Evolutionary conservation across 2,888 invertebrate genomes (phyloP).

Genomic region (Pseudoips prasinana): DNA sequence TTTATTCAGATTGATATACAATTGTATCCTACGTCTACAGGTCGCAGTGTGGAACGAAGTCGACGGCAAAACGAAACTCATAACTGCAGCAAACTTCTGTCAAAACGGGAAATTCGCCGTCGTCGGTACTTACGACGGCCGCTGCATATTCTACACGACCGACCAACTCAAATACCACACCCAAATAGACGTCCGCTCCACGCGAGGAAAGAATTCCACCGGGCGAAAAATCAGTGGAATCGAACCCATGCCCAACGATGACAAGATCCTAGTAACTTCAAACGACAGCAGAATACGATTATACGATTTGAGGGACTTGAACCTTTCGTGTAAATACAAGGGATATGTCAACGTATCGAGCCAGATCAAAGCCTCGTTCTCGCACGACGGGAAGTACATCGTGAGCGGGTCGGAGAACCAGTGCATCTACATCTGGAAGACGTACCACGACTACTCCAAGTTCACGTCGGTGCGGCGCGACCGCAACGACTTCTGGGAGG

Average conservation of each 20-base stretch:
- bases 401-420: slow-evolving; percentile 98
- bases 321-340: slow-evolving; percentile 97
- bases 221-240: slow-evolving; percentile 98
- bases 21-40: too few species aligned
- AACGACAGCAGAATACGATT: slow-evolving; percentile 98
- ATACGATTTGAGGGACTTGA: slow-evolving; percentile 97
- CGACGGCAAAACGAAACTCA: slow-evolving; percentile 95
- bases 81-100: slow-evolving; percentile 98
- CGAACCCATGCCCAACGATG: slow-evolving; percentile 97
- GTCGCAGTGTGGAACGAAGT: slow-evolving; percentile 99
- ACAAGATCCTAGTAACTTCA: slow-evolving; percentile 97
- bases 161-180: slow-evolving; percentile 99
- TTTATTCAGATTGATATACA: too few species aligned
- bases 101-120: slow-evolving; percentile 99
- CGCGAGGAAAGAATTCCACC: slow-evolving; percentile 96
- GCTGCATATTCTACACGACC: slow-evolving; percentile 98
- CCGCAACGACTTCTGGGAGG: slow-evolving; percentile 98
- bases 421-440: slow-evolving; percentile 99
- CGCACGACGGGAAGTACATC: slow-evolving; percentile 98
- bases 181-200: slow-evolving; percentile 97
- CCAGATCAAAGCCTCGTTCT: slow-evolving; percentile 98
- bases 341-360: slow-evolving; percentile 96
- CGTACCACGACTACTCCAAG: slow-evolving; percentile 97
- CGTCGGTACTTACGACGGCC: slow-evolving; percentile 98
- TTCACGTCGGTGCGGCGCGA: slow-evolving; percentile 95